A percentile compares a stretch with the other conserved stretches of the same genome.
These are phyloP conservation scores for Lagodon rhomboides DNA, from an alignment of 2,797 vertebrate species.

Conservation along the genomic window DNA sequence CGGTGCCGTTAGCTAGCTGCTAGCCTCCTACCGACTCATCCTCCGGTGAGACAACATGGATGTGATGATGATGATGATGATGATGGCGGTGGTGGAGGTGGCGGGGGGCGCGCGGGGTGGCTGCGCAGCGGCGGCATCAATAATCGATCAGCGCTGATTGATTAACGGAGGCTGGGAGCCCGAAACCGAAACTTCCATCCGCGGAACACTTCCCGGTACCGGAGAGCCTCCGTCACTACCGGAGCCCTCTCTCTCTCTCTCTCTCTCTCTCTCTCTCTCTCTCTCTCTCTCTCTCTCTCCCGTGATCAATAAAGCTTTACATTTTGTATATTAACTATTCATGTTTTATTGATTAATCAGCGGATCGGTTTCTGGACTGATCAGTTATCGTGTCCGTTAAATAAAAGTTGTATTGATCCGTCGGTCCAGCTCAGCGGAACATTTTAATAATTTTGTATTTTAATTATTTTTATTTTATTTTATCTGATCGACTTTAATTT, in stretches of 20 bases:
- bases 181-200: not conserved
- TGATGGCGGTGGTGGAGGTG: too few relatives aligned
- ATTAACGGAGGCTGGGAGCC: slow-evolving; percentile 40
- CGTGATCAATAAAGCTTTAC: too few relatives aligned
- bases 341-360: not conserved
- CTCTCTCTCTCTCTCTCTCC: too few relatives aligned
- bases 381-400: too few relatives aligned
- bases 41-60: slow-evolving; percentile 68
- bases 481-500: too few relatives aligned
- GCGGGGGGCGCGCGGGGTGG: slow-evolving; percentile 41
- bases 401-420: too few relatives aligned
- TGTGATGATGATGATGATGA: slow-evolving; percentile 24
- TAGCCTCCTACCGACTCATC: slow-evolving; percentile 69
- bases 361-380: not conserved
- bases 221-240: slow-evolving; percentile 14
- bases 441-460: too few relatives aligned
- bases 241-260: slow-evolving; percentile 7
- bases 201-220: slow-evolving; percentile 6
- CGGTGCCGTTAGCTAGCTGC: slow-evolving; percentile 41
- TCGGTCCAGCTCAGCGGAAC: too few relatives aligned
- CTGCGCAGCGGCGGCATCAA: slow-evolving; percentile 69
- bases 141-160: slow-evolving; percentile 59
- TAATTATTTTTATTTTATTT: too few relatives aligned
- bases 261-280: not conserved
- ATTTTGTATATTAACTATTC: too few relatives aligned